Conservation (phyloP, 2,797 vertebrate species). For the Lacerta agilis region DNA sequence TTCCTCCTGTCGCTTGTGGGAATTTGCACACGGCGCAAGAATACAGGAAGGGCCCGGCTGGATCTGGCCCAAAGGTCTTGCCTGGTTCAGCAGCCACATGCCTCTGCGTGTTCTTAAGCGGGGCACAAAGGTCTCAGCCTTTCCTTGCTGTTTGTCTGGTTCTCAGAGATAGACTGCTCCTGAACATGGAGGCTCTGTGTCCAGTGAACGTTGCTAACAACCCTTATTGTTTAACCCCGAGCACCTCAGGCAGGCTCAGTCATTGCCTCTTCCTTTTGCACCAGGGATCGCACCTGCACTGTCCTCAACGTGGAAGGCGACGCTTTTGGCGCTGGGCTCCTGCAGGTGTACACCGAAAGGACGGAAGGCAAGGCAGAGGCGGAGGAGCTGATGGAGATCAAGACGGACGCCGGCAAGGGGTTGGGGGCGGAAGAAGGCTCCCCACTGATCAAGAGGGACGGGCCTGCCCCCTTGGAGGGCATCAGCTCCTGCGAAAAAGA, state of each 20-base stretch:
- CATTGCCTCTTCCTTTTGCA: fast-evolving
- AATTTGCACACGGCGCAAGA: too few relatives aligned
- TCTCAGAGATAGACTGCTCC: not conserved
- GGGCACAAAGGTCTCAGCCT: not conserved
- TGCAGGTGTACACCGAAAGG: constrained; percentile 85
- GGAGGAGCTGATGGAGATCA: constrained; percentile 74
- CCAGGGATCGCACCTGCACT: constrained; percentile 90
- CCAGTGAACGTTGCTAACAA: too few relatives aligned
- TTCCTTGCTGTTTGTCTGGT: not conserved
- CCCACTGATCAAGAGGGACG: constrained; percentile 78
- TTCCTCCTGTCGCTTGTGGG: not conserved
- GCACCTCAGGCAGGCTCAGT: too few relatives aligned
- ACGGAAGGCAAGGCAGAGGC: not conserved
- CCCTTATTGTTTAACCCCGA: not conserved
- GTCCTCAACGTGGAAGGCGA: constrained; percentile 91
- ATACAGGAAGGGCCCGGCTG: not conserved
- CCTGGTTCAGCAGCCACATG: not conserved
- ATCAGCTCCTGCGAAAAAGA: constrained; percentile 73
- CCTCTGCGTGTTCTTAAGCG: not conserved
- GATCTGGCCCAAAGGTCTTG: not conserved
- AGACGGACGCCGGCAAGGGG: constrained; percentile 41
- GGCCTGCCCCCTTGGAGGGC: not conserved
- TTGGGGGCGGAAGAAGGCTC: constrained; percentile 70
- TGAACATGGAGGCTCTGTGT: not conserved
- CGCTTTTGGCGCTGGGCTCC: constrained; percentile 87